Conservation (phyloP, 2,113 vertebrate species). For the Corvus moneduloides region DNA sequence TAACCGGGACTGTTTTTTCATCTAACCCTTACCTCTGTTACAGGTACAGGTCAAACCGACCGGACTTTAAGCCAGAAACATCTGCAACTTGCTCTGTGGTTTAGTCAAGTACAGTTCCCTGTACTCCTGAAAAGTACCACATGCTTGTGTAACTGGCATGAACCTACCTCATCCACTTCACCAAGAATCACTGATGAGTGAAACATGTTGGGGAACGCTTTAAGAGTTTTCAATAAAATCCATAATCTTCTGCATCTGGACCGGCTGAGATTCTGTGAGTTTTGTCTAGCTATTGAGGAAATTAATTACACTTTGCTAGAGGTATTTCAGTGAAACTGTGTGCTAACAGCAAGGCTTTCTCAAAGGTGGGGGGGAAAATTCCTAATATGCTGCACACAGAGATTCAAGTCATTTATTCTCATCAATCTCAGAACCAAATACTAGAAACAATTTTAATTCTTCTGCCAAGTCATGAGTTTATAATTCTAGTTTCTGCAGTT, state of each 20-base stretch:
- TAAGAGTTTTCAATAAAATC: neutral
- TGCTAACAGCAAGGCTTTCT: neutral
- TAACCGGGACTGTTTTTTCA: neutral
- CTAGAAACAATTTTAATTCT: neutral
- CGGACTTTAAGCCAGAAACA: neutral
- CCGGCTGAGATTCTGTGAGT: neutral
- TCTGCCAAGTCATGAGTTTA: neutral
- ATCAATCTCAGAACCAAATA: neutral
- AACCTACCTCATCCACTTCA: neutral
- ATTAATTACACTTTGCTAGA: neutral
- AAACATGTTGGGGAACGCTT: rapidly evolving
- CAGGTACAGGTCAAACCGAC: neutral
- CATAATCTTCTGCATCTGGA: neutral
- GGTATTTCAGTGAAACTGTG: neutral
- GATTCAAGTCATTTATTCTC: neutral
- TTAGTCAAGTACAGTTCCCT: neutral
- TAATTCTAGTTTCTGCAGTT: neutral
- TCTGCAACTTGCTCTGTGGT: neutral
- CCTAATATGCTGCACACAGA: neutral
- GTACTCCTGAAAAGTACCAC: neutral
- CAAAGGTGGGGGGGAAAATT: neutral
- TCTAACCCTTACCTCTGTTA: neutral
- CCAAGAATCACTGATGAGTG: neutral
- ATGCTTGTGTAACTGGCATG: neutral
- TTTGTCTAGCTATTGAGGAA: neutral